These are phyloP conservation scores for Arbacia lixula DNA, from an alignment of 53 echinoderm and acorn worm species.

Conservation along the genomic window DNA sequence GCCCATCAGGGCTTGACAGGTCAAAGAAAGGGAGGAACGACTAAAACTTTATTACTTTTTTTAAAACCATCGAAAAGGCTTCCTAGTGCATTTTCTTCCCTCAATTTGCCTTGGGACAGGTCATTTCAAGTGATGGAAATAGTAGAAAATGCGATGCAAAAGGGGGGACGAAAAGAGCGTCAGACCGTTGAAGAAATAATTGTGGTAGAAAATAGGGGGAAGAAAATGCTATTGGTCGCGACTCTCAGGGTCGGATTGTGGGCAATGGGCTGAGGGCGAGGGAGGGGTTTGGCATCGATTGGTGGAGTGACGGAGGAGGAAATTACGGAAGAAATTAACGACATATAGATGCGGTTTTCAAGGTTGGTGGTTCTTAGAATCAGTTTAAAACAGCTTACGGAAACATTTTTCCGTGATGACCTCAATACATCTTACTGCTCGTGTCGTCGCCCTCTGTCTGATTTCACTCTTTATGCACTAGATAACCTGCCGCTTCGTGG, in stretches of 20 bases:
- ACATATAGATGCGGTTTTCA: conserved; percentile 5
- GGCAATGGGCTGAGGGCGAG: background rate
- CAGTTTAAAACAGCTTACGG: no score
- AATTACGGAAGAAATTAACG: background rate
- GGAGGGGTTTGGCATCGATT: background rate
- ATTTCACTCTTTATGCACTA: no score
- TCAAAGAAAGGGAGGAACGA: conserved; percentile 4
- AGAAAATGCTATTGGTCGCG: no score
- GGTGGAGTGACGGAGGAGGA: background rate
- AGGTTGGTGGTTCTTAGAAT: no score
- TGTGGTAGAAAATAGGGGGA: no score
- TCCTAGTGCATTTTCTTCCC: background rate
- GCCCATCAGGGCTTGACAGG: conserved; percentile 37
- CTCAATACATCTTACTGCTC: no score
- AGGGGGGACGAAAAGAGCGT: background rate
- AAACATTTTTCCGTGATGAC: no score
- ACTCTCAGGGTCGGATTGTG: no score
- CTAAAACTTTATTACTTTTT: conserved; percentile 43
- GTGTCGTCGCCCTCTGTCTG: no score
- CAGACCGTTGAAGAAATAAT: no score
- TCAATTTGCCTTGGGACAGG: conserved; percentile 12
- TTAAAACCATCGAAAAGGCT: conserved; percentile 22
- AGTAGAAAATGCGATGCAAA: background rate
- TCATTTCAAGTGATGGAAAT: background rate
- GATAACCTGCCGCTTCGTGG: no score